Evolutionary conservation across 2,888 invertebrate genomes (phyloP).

Genomic region (Agriotes lineatus): DNA sequence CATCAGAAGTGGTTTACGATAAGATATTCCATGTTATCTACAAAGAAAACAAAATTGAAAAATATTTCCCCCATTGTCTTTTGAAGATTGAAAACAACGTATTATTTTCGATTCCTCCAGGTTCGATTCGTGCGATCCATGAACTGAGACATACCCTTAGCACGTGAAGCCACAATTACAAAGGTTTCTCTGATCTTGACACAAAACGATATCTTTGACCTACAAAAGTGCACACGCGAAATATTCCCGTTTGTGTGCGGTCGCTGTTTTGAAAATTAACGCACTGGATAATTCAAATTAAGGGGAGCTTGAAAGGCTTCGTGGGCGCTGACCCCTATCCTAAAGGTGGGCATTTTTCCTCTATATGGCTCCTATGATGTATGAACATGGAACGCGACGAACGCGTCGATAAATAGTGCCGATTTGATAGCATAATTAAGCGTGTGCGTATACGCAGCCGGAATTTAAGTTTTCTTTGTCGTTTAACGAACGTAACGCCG

Average conservation of each 20-base stretch:
- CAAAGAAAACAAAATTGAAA: too few species aligned
- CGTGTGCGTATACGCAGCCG: neutral
- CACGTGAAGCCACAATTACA: conserved; percentile 17
- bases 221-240: conserved; percentile 14
- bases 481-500: neutral
- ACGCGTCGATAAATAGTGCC: neutral
- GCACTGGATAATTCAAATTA: conserved; percentile 13
- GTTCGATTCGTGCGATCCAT: neutral
- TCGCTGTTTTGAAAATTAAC: conserved; percentile 14
- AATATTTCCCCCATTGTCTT: too few species aligned
- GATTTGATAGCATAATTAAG: conserved; percentile 8
- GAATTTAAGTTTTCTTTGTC: neutral
- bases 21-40: too few species aligned
- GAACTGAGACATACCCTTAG: conserved; percentile 6
- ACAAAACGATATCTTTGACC: conserved; percentile 31
- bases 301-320: conserved; percentile 20
- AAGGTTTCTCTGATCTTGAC: conserved; percentile 34
- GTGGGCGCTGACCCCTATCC: conserved; percentile 7
- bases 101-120: too few species aligned
- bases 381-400: neutral
- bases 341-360: conserved; percentile 20
- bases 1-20: too few species aligned
- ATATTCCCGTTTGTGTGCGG: conserved; percentile 2
- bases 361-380: neutral
- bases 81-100: too few species aligned